Percentiles rank a stretch among this genome's conserved stretches.
Evolutionary conservation across 2,113 vertebrate genomes (phyloP).

Genomic region (Apaloderma vittatum): DNA sequence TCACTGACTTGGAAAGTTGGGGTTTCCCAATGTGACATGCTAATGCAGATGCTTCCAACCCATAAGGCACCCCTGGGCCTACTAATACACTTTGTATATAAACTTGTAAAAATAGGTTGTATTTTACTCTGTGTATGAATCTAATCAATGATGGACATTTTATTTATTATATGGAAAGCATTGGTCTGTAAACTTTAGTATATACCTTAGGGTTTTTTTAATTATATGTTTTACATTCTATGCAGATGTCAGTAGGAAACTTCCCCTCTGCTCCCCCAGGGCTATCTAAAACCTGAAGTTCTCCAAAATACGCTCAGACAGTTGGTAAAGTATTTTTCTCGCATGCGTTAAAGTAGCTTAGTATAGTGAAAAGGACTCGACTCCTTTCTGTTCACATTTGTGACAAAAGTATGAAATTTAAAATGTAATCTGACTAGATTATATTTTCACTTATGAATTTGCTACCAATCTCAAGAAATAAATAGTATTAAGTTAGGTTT

Average conservation of each 20-base stretch:
- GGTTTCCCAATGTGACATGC: conserved; percentile 69
- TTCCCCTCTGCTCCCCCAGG: background rate
- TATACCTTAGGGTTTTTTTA: conserved; percentile 80
- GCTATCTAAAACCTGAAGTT: conserved; percentile 55
- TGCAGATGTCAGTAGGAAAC: conserved; percentile 71
- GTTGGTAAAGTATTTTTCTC: conserved; percentile 61
- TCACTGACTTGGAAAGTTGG: conserved; percentile 73
- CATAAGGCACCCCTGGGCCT: conserved; percentile 63
- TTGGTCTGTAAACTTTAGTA: conserved; percentile 84
- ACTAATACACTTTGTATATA: conserved; percentile 79
- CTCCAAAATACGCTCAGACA: conserved; percentile 35
- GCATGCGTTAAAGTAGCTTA: conserved; percentile 77
- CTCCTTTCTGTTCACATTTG: conserved; percentile 58
- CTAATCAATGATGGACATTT: conserved; percentile 82
- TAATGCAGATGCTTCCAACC: conserved; percentile 71
- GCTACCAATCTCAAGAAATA: conserved; percentile 2
- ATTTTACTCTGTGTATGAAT: conserved; percentile 86
- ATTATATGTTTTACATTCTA: conserved; percentile 83
- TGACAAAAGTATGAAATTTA: conserved; percentile 45
- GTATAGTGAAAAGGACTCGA: conserved; percentile 48
- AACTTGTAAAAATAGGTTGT: conserved; percentile 85
- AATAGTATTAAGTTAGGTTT: conserved; percentile 36
- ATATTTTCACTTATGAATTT: conserved; percentile 55
- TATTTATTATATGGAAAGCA: conserved; percentile 86
- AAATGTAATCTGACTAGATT: conserved; percentile 66